Conservation (phyloP, 1,140 invertebrate genomes). For the Ceratina calcarata region DNA sequence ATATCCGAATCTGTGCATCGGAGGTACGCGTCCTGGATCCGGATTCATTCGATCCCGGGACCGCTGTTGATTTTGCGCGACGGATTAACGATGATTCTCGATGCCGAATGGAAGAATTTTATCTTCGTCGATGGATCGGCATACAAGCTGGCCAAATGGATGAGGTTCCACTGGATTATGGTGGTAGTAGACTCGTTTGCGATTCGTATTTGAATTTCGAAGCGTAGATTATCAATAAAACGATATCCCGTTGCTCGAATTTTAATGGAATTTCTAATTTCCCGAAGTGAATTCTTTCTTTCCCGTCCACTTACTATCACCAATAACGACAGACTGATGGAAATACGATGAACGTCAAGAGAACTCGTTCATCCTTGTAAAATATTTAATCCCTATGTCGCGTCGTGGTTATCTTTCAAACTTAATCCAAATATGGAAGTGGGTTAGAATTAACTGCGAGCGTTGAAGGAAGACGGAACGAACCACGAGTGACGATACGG, state of each 20-base stretch:
- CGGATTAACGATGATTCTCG: neutral
- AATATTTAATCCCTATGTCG: neutral
- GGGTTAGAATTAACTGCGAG: neutral
- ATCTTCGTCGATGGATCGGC: slow-evolving; percentile 4
- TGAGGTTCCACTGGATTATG: neutral
- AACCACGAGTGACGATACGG: neutral
- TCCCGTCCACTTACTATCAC: too few relatives aligned
- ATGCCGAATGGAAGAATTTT: neutral
- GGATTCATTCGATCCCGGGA: slow-evolving; percentile 6
- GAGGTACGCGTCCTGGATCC: neutral
- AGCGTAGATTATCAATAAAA: neutral
- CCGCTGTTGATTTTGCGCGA: neutral
- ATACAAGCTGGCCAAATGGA: neutral
- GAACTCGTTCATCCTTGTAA: too few relatives aligned
- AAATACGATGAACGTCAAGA: too few relatives aligned
- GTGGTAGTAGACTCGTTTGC: neutral
- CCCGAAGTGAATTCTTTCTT: too few relatives aligned
- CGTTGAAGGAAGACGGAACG: neutral
- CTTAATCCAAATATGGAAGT: too few relatives aligned
- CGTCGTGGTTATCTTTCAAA: too few relatives aligned
- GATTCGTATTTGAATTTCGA: neutral
- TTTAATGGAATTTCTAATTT: too few relatives aligned
- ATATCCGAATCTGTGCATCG: slow-evolving; percentile 7
- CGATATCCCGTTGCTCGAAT: neutral
- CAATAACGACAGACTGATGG: too few relatives aligned